Evolutionary conservation across 2,888 invertebrate genomes (phyloP), one percentile per base, ranked within the genome.

Genomic region (Spodoptera exigua): DNA sequence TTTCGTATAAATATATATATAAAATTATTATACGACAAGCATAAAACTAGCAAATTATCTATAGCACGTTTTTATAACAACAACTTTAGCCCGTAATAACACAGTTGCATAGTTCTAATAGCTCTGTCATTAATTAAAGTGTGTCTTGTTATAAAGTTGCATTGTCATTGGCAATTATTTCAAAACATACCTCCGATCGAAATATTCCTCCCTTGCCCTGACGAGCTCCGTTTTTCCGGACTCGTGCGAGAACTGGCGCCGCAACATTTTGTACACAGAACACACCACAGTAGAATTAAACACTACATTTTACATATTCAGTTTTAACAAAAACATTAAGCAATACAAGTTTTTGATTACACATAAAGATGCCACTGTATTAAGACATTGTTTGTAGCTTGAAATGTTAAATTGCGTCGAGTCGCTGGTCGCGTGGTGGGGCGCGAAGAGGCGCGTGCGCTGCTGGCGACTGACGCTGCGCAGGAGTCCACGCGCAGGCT

Each of bases 181-280:
- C 3, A 0, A 14, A 70, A 46, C 73, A 74, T 88, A 93, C 93
- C 93, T 89, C 47, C 90, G 83, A 76, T 91, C 90, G 49, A 89
- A 88, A 80, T 86, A 90, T 74, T 91, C 92, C 75, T 93, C 90
- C 64, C 80, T 83, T n/a, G 91, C 92, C 44, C 83, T 86, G 64
- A 80, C 82, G 36, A 93, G 86, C 66, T 89, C 93, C 3, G 91
- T 83, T 76, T 88, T 92, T 14, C 93, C 94, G 13, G 94, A 92
- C 70, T 94, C 94, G 53, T 92, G 92, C 27, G 94, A 94, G 74
- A 89, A 92, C 70, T 94, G 94, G 52, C 94, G 82, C 46, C 92
- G 85, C 77, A 93, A 85, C 89, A 90, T 82, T 69, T 79, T 82
- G 47, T 53, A 74, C 58, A 75, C 51, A 58, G 66, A 61, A 57